A percentile compares a stretch with the other conserved stretches of the same genome.
phyloP scores from a whole-genome alignment of 92 coral and sea anemone genomes.

The Parazoanthus swiftii region DNA sequence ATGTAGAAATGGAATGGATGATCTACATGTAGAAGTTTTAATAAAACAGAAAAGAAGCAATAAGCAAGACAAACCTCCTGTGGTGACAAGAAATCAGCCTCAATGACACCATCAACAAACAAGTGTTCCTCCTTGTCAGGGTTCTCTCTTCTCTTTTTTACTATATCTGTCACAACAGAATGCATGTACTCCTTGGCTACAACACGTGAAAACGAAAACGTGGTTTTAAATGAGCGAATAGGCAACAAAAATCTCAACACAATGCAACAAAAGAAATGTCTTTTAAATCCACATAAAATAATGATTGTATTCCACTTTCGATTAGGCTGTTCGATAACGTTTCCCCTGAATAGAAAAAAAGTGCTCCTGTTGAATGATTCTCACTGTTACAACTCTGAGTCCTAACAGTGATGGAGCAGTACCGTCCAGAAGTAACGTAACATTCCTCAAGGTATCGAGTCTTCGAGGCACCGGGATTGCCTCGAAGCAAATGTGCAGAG shows the following conservation, averaged over 20 bases:
- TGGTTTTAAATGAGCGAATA: neutral
- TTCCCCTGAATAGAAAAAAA: no score
- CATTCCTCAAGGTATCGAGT: no score
- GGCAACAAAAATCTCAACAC: neutral
- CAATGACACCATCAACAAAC: constrained; percentile 77
- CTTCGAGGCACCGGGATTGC: no score
- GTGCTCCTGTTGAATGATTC: no score
- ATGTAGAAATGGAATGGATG: neutral
- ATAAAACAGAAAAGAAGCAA: neutral
- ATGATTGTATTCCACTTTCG: no score
- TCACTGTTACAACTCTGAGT: no score
- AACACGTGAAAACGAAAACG: no score
- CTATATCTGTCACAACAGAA: constrained; percentile 41
- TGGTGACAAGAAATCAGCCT: constrained; percentile 72
- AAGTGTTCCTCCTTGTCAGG: constrained; percentile 62
- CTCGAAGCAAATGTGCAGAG: no score
- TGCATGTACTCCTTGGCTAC: constrained; percentile 54
- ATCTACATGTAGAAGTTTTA: neutral
- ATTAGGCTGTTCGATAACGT: no score
- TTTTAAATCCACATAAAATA: no score
- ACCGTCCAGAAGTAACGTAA: no score
- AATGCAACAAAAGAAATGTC: neutral
- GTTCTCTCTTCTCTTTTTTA: constrained; percentile 53
- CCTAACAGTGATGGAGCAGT: no score
- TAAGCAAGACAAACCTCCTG: constrained; percentile 61